phyloP scores from a whole-genome alignment of 2,797 vertebrate genomes.

The Serranus cabrilla region DNA sequence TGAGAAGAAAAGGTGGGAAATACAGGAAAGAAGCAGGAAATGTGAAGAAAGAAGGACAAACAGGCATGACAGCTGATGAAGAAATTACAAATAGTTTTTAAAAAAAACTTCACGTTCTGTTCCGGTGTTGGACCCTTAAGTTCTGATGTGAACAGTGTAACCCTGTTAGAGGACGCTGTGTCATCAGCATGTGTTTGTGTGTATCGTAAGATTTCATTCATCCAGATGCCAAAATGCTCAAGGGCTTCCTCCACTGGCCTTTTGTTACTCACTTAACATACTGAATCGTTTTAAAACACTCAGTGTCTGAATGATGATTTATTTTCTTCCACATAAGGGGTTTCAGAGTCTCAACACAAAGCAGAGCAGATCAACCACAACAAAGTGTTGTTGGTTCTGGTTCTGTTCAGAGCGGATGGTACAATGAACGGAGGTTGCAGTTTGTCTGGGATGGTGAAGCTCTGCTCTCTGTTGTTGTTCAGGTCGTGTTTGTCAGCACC shows the following conservation, averaged over 20 bases:
- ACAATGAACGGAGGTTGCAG: neutral
- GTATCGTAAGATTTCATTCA: neutral
- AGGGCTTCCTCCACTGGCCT: conserved; percentile 3
- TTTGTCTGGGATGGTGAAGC: neutral
- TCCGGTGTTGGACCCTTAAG: neutral
- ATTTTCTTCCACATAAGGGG: neutral
- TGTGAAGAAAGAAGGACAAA: neutral
- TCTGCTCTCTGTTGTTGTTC: conserved; percentile 14
- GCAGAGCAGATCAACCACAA: neutral
- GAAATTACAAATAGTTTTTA: neutral
- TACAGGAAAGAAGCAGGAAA: neutral
- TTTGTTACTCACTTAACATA: conserved; percentile 18
- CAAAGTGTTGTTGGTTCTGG: neutral
- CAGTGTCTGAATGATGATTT: neutral
- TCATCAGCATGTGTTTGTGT: conserved; percentile 23
- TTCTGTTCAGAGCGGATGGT: neutral
- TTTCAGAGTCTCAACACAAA: neutral
- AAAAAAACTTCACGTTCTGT: neutral
- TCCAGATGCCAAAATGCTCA: conserved; percentile 17
- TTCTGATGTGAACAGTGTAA: neutral
- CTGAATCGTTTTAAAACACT: neutral
- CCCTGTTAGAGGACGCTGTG: conserved; percentile 14
- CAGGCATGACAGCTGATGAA: neutral
- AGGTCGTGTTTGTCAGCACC: conserved; percentile 93
- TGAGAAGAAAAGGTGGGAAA: neutral